Conservation (phyloP, 2,113 vertebrate genomes). For the Entelurus aequoreus region DNA sequence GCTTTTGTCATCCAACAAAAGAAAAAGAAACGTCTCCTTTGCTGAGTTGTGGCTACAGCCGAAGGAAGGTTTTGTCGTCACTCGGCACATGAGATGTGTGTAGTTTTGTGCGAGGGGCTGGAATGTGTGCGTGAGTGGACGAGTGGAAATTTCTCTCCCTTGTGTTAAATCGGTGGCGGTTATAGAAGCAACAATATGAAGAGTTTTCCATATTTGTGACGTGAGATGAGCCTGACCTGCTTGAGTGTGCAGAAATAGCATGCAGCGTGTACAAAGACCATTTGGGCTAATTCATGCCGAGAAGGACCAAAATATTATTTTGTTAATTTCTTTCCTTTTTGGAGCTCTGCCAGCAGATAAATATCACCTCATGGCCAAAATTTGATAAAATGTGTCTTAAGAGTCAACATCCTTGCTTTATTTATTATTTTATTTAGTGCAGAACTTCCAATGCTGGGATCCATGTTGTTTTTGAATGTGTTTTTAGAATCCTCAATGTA, state of each 20-base stretch:
- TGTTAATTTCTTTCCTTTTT: constrained; percentile 13
- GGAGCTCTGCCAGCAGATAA: constrained; percentile 15
- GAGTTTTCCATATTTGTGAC: constrained; percentile 60
- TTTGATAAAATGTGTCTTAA: neutral
- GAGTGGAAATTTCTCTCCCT: constrained; percentile 67
- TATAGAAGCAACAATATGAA: constrained; percentile 54
- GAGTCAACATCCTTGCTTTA: neutral
- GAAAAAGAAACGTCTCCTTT: constrained; percentile 7
- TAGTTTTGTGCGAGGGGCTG: constrained; percentile 41
- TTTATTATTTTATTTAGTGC: neutral
- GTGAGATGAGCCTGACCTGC: constrained; percentile 5
- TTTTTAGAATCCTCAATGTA: too few relatives aligned
- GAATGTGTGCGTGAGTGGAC: constrained; percentile 54
- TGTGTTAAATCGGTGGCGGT: constrained; percentile 56
- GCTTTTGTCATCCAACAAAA: neutral
- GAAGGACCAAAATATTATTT: constrained; percentile 6
- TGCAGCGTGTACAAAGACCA: neutral
- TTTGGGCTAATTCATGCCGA: neutral
- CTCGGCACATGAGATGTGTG: constrained; percentile 32
- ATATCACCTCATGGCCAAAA: constrained; percentile 4
- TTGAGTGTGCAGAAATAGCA: constrained; percentile 7
- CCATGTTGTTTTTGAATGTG: too few relatives aligned
- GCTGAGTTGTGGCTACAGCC: constrained; percentile 16
- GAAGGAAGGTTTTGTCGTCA: constrained; percentile 23
- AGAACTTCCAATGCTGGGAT: too few relatives aligned